Conservation (phyloP, 2,113 vertebrate species). For the Heterochromis multidens region DNA sequence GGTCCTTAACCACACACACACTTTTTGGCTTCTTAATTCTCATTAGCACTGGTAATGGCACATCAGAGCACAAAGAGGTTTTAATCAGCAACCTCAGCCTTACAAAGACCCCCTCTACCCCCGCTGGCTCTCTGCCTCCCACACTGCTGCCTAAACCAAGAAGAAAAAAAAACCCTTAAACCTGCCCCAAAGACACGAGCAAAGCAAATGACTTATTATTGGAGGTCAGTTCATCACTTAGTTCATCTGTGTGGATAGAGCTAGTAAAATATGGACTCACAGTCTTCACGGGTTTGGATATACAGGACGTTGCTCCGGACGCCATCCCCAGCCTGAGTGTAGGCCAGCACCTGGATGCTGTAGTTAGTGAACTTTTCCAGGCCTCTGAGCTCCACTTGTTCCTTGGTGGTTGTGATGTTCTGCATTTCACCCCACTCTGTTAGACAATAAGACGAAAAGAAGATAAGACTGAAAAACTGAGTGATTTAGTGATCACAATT, state of each 20-base stretch:
- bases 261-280: conserved; percentile 70
- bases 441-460: background rate
- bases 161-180: conserved; percentile 27
- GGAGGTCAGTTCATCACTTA: background rate
- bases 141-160: conserved; percentile 26
- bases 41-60: conserved; percentile 79
- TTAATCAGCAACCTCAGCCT: conserved; percentile 72
- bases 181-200: background rate
- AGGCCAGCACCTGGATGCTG: conserved; percentile 96
- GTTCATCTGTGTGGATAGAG: background rate
- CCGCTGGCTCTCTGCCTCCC: conserved; percentile 47
- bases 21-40: conserved; percentile 76
- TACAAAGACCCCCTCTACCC: conserved; percentile 63
- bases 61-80: conserved; percentile 77
- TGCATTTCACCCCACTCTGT: conserved; percentile 98
- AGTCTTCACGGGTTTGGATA: conserved; percentile 94
- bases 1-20: conserved; percentile 56
- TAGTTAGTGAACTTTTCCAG: conserved; percentile 99
- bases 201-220: background rate
- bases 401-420: conserved; percentile 92
- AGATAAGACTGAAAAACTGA: background rate
- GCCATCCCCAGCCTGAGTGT: conserved; percentile 93
- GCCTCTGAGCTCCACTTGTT: conserved; percentile 90
- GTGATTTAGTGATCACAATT: background rate
- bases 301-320: conserved; percentile 91